Evolutionary conservation across 2,797 vertebrate species (phyloP).

Genomic region (Girardinus metallicus): DNA sequence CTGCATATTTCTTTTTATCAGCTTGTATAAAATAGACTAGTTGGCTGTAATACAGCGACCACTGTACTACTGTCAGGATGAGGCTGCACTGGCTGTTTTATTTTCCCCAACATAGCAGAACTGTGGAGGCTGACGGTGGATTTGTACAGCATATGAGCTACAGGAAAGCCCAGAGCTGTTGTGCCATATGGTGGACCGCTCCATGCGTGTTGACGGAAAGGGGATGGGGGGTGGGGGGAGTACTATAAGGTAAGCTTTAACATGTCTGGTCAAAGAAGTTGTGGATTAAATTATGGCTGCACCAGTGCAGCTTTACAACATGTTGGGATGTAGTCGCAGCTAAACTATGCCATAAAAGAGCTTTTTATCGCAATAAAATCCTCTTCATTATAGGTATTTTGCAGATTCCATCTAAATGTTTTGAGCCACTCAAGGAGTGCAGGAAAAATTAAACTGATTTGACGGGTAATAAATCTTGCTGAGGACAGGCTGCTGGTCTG

Average conservation of each 20-base stretch:
- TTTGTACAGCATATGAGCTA: slow-evolving; percentile 69
- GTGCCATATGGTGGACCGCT: slow-evolving; percentile 79
- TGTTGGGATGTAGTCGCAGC: slow-evolving; percentile 24
- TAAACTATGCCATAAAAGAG: slow-evolving; percentile 35
- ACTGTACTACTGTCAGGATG: slow-evolving; percentile 28
- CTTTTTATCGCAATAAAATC: background rate
- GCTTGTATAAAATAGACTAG: background rate
- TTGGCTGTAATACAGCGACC: slow-evolving; percentile 8
- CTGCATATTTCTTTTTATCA: slow-evolving; percentile 1
- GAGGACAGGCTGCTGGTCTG: slow-evolving; percentile 23
- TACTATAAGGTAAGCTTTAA: slow-evolving; percentile 60
- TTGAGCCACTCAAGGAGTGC: background rate
- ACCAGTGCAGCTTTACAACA: slow-evolving; percentile 40
- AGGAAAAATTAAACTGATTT: background rate
- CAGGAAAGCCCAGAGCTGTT: slow-evolving; percentile 72
- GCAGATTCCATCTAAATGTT: background rate
- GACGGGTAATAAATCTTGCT: background rate
- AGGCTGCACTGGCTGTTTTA: slow-evolving; percentile 32
- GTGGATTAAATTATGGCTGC: slow-evolving; percentile 51
- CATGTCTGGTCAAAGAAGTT: slow-evolving; percentile 61
- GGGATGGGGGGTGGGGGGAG: background rate
- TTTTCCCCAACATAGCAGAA: slow-evolving; percentile 48
- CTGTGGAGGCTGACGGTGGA: slow-evolving; percentile 67
- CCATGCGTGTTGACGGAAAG: slow-evolving; percentile 57
- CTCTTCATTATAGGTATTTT: background rate